phyloP scores from a whole-genome alignment of 2,113 vertebrate genomes.

The Neotoma lepida region DNA sequence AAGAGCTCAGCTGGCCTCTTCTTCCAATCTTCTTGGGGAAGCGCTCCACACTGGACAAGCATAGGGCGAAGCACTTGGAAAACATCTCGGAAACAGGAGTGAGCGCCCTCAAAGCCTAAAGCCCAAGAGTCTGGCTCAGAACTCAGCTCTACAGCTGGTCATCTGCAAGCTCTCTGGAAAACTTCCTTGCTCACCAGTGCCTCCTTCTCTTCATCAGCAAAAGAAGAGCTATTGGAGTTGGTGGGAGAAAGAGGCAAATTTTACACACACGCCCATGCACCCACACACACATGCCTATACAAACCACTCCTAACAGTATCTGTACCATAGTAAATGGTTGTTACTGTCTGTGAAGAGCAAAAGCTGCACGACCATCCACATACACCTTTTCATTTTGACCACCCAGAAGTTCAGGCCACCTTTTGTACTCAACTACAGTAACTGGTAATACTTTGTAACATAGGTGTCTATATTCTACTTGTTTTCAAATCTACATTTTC shows the following conservation, averaged over 20 bases:
- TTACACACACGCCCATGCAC: no score
- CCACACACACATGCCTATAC: not conserved
- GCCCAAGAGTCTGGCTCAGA: not conserved
- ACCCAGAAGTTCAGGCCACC: not conserved
- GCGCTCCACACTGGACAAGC: not conserved
- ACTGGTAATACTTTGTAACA: not conserved
- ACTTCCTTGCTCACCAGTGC: not conserved
- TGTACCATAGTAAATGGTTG: not conserved
- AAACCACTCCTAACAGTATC: not conserved
- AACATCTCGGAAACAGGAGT: not conserved
- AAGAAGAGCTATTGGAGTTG: not conserved
- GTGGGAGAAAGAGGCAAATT: not conserved
- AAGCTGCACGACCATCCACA: not conserved
- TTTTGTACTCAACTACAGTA: not conserved
- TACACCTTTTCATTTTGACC: constrained; percentile 11
- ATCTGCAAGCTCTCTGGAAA: not conserved
- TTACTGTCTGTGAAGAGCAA: not conserved
- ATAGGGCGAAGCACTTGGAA: not conserved
- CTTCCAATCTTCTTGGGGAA: not conserved
- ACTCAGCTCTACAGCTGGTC: not conserved
- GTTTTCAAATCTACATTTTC: constrained; percentile 23
- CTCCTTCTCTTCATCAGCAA: not conserved
- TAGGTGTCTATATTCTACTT: not conserved
- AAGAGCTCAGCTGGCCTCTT: not conserved
- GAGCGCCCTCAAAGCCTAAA: not conserved